Evolutionary conservation across 2,113 vertebrate genomes (phyloP), one percentile per base, ranked within the genome.

Genomic region (Osmerus mordax): DNA sequence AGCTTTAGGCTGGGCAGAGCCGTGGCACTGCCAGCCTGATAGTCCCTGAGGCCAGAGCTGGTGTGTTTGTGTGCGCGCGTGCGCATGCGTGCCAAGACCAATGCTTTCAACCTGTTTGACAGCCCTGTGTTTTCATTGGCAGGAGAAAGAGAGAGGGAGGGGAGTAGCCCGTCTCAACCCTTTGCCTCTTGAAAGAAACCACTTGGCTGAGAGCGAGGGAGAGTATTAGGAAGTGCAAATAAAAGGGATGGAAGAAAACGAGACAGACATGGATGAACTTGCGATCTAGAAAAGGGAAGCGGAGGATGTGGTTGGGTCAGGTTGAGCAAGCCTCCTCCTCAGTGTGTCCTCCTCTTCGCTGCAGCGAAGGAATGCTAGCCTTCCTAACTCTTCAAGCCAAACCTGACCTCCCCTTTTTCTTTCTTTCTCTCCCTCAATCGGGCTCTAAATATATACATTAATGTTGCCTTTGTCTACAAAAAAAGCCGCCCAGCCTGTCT

Each of bases 1-100:
- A 70, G n/a, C 80, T 85, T 85, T 86, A 86, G 83, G 85, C 73
- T 79, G 80, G 79, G 71, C 74, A 74, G 61, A 19, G 9, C 58
- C 58, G 23, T 69, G 72, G 77, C 80, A 72, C 74, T 72, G 80
- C 80, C 54, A 59, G 32, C 9, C 5, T 32, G 70, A 79, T 80
- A 79, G 72, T 73, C 81, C 5, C 62, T 14, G 54, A 3, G 56
- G 16, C 18, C 65, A 18, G 21, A 15, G 13, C 65, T 51, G 11
- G 47, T 32, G 62, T 64, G 23, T 64, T 6, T 64, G 16, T 2
- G 25, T 16, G 62, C 25, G 13, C 19, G 23, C 4, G 14, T 32
- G 62, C 25, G 21, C 19, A 18, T 58, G 14, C 9, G 15, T 58
- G 36, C 36, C 72, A 73, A 19, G 15, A 65, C 36, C 58, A 6